These are phyloP conservation scores for Drosophila seclusa DNA, from an alignment of 2,888 invertebrate genomes.

Conservation along the genomic window DNA sequence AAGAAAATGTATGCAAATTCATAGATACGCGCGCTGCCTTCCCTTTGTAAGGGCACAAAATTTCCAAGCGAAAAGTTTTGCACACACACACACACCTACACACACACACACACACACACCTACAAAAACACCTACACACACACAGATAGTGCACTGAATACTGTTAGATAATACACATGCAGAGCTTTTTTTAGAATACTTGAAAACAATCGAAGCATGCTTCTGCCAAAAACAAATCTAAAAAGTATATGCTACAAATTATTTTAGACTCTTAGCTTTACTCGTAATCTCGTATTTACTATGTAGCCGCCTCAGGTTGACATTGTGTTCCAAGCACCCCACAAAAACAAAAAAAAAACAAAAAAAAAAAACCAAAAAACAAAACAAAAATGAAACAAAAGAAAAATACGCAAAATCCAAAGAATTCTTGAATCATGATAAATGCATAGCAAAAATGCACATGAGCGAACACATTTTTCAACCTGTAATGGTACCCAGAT, in stretches of 20 bases:
- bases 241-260: slow-evolving; percentile 38
- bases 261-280: slow-evolving; percentile 63
- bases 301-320: slow-evolving; percentile 76
- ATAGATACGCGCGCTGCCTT: slow-evolving; percentile 80
- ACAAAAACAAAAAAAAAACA: slow-evolving; percentile 21
- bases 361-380: slow-evolving; percentile 3
- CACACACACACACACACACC: slow-evolving; percentile 10
- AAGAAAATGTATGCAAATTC: slow-evolving; percentile 84
- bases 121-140: slow-evolving; percentile 3
- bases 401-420: background rate
- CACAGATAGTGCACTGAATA: slow-evolving; percentile 32
- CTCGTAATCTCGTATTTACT: slow-evolving; percentile 51
- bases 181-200: slow-evolving; percentile 33
- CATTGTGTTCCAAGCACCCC: slow-evolving; percentile 65
- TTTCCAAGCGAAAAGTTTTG: slow-evolving; percentile 56
- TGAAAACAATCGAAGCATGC: slow-evolving; percentile 74
- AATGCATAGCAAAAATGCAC: slow-evolving; percentile 56
- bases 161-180: slow-evolving; percentile 39
- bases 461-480: slow-evolving; percentile 71
- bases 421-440: slow-evolving; percentile 34
- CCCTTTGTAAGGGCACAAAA: slow-evolving; percentile 63
- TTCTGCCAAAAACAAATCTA: slow-evolving; percentile 45
- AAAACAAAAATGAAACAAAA: slow-evolving; percentile 12
- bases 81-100: slow-evolving; percentile 21
- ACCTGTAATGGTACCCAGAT: slow-evolving; percentile 84